These are phyloP conservation scores for Dolichopus griseipennis DNA, from an alignment of 2,888 invertebrate species.

Conservation along the genomic window DNA sequence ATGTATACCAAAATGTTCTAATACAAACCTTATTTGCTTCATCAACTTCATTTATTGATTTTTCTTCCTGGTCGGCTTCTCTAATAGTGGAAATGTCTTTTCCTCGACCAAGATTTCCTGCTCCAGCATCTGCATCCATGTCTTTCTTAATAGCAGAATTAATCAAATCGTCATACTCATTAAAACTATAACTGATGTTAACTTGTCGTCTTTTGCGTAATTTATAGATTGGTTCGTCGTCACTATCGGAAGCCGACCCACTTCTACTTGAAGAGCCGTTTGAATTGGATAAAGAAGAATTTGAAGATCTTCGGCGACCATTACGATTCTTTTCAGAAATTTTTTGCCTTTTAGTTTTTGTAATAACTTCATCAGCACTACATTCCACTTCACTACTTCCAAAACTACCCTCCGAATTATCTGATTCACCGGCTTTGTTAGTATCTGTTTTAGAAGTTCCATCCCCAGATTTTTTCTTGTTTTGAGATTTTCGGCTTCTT, in stretches of 20 bases:
- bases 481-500: slow-evolving; percentile 23
- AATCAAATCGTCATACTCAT: slow-evolving; percentile 93
- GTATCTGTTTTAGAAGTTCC: slow-evolving; percentile 26
- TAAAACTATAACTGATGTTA: slow-evolving; percentile 75
- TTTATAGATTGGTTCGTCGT: slow-evolving; percentile 73
- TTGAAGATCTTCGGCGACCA: slow-evolving; percentile 17
- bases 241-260: slow-evolving; percentile 37
- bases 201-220: slow-evolving; percentile 70
- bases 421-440: slow-evolving; percentile 1
- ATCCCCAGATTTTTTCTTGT: slow-evolving; percentile 25
- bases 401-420: slow-evolving; percentile 9
- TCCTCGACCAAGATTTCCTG: slow-evolving; percentile 74
- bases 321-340: background rate
- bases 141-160: slow-evolving; percentile 81
- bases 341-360: background rate
- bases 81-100: slow-evolving; percentile 90
- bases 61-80: slow-evolving; percentile 65
- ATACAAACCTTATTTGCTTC: slow-evolving; percentile 24
- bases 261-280: slow-evolving; percentile 25
- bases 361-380: slow-evolving; percentile 16
- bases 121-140: slow-evolving; percentile 49
- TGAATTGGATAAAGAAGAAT: slow-evolving; percentile 25
- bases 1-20: slow-evolving; percentile 30
- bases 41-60: slow-evolving; percentile 31
- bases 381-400: background rate